Conservation (phyloP, 30 jellyfish, hydroid and myxozoan species). For the Cassiopea andromeda region DNA sequence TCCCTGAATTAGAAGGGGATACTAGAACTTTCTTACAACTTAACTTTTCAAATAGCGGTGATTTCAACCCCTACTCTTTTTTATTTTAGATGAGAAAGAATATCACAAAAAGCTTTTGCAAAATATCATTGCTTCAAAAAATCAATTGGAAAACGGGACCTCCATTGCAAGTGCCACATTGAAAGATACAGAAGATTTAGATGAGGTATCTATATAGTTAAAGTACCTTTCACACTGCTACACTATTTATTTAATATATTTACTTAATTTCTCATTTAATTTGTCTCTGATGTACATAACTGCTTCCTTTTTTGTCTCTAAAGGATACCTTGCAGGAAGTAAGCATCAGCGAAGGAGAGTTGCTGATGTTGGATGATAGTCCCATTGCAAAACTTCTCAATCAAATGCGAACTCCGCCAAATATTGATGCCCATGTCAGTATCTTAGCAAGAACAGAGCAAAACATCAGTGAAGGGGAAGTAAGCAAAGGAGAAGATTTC, state of each 20-base stretch:
- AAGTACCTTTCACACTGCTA: too few relatives aligned
- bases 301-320: not conserved
- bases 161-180: constrained; percentile 50
- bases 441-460: not conserved
- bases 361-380: constrained; percentile 26
- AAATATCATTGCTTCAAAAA: constrained; percentile 14
- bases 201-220: too few relatives aligned
- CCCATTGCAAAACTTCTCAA: constrained; percentile 52
- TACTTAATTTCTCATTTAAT: not conserved
- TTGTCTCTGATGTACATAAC: not conserved
- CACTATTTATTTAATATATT: too few relatives aligned
- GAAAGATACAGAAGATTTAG: constrained; percentile 71
- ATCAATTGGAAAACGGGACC: not conserved
- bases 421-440: not conserved
- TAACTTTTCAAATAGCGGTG: too few relatives aligned
- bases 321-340: constrained; percentile 68
- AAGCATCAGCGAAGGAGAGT: constrained; percentile 74
- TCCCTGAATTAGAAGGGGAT: too few relatives aligned
- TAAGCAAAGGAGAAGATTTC: constrained; percentile 58
- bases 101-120: constrained; percentile 47
- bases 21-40: too few relatives aligned
- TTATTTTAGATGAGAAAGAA: constrained; percentile 9
- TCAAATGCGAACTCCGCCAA: constrained; percentile 62
- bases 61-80: too few relatives aligned
- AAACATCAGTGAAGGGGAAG: constrained; percentile 69